Percentiles rank a stretch among this genome's conserved stretches.
Evolutionary conservation across 2,113 vertebrate species (phyloP).

Genomic region (Oplegnathus fasciatus): DNA sequence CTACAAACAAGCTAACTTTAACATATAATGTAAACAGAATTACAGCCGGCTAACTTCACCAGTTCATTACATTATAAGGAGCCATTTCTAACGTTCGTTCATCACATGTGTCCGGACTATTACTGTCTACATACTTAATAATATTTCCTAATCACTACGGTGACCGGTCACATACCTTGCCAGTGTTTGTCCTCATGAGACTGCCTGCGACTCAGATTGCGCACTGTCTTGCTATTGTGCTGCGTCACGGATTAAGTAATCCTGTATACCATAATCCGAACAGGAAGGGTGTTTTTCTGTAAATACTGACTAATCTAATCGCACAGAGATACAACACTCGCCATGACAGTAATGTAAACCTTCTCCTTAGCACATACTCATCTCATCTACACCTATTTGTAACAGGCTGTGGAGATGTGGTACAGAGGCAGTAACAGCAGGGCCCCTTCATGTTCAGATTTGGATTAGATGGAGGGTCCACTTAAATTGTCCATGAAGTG

Average conservation of each 20-base stretch:
- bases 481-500: background rate
- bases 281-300: background rate
- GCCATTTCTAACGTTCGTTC: no score
- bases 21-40: background rate
- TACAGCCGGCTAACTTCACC: background rate
- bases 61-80: background rate
- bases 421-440: background rate
- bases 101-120: no score
- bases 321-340: background rate
- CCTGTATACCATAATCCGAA: constrained; percentile 51
- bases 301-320: background rate
- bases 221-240: constrained; percentile 56
- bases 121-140: background rate
- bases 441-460: no score
- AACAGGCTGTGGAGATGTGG: background rate
- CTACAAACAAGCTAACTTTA: background rate
- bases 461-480: background rate
- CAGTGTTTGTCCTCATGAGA: constrained; percentile 40
- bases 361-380: background rate
- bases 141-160: background rate
- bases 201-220: constrained; percentile 37
- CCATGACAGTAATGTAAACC: background rate
- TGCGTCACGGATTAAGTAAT: constrained; percentile 77
- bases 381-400: background rate
- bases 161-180: constrained; percentile 43